Evolutionary conservation across 2,797 vertebrate species (phyloP).

Genomic region (Parauchenoglanis punctatus): DNA sequence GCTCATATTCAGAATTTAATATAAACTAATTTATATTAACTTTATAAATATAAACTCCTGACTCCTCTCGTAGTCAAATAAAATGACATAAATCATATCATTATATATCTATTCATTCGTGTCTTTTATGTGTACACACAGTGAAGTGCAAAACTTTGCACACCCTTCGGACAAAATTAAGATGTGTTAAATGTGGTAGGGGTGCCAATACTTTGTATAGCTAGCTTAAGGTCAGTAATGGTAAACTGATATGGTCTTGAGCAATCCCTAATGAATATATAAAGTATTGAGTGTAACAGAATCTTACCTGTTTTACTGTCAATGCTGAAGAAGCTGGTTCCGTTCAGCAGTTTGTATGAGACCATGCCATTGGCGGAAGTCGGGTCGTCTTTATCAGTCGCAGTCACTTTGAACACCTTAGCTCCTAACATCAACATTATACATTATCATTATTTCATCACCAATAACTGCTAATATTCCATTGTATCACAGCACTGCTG

Average conservation of each 20-base stretch:
- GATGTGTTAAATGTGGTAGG: background rate
- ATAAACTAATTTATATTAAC: too few relatives aligned
- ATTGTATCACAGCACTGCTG: background rate
- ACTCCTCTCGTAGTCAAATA: too few relatives aligned
- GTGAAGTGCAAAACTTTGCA: too few relatives aligned
- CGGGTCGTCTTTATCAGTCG: conserved; percentile 75
- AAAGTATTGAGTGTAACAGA: background rate
- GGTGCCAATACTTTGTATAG: background rate
- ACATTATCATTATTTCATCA: conserved; percentile 1
- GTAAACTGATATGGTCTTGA: background rate
- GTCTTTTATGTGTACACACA: too few relatives aligned
- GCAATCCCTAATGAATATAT: background rate
- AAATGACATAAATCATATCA: too few relatives aligned
- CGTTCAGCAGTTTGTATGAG: conserved; percentile 63
- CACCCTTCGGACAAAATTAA: too few relatives aligned
- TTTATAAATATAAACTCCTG: too few relatives aligned
- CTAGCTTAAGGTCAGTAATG: background rate
- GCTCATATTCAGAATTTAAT: background rate
- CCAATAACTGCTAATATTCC: background rate
- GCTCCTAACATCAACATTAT: conserved; percentile 59
- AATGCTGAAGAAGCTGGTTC: conserved; percentile 67
- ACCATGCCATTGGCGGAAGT: conserved; percentile 69
- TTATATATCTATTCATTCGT: too few relatives aligned
- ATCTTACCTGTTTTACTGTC: conserved; percentile 64
- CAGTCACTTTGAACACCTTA: conserved; percentile 65